Evolutionary conservation across 2,113 vertebrate genomes (phyloP).

Genomic region (Felis catus): DNA sequence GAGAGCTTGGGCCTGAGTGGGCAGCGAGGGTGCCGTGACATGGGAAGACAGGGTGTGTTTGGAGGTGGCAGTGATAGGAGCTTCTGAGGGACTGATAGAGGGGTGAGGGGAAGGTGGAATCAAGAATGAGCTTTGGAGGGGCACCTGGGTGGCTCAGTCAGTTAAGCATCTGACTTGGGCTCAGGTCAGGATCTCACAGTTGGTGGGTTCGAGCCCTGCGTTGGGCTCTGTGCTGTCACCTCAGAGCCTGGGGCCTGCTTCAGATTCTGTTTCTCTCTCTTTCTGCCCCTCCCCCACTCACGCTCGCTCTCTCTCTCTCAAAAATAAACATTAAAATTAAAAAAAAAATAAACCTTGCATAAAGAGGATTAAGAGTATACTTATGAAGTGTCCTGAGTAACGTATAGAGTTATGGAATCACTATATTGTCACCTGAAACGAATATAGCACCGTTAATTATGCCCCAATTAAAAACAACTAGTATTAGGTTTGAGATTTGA

Average conservation of each 20-base stretch:
- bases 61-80: not conserved
- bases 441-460: not conserved
- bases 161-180: not conserved
- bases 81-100: not conserved
- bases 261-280: not conserved
- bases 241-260: not conserved
- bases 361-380: not conserved
- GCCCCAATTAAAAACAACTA: not conserved
- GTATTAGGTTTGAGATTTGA: not conserved
- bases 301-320: not conserved
- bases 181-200: not conserved
- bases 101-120: not conserved
- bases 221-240: not conserved
- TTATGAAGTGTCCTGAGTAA: not conserved
- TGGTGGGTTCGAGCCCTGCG: not conserved
- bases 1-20: not conserved
- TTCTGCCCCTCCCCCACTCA: not conserved
- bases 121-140: not conserved
- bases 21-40: accelerated
- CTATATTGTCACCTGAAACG: not conserved
- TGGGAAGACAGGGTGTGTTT: not conserved
- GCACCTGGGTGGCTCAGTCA: not conserved
- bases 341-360: not conserved
- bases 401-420: not conserved
- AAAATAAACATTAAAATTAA: not conserved